Evolutionary conservation across 2,113 vertebrate genomes (phyloP).

Genomic region (Fulica atra): DNA sequence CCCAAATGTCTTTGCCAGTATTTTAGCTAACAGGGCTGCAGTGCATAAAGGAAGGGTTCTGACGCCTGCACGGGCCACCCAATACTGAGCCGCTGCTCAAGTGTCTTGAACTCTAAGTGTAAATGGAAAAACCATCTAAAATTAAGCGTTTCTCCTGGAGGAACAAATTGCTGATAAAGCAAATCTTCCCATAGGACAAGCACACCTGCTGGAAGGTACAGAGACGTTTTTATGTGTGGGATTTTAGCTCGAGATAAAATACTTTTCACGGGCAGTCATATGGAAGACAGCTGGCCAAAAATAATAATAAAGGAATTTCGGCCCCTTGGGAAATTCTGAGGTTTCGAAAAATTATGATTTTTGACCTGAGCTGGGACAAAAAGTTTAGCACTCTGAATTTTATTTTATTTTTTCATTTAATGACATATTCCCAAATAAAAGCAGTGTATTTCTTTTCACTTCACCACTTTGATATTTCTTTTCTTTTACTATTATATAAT

Average conservation of each 20-base stretch:
- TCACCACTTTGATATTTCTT: slow-evolving; percentile 4
- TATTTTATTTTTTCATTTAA: not conserved
- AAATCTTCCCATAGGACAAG: slow-evolving; percentile 48
- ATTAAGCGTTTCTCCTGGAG: slow-evolving; percentile 61
- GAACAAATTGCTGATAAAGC: slow-evolving; percentile 65
- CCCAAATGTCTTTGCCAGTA: slow-evolving; percentile 58
- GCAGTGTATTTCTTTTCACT: not conserved
- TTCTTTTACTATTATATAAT: slow-evolving; percentile 17
- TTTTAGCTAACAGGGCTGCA: slow-evolving; percentile 46
- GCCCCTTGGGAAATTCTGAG: slow-evolving; percentile 46
- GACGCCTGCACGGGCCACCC: slow-evolving; percentile 59
- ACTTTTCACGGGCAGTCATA: slow-evolving; percentile 58
- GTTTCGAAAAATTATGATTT: slow-evolving; percentile 45
- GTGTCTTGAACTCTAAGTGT: slow-evolving; percentile 67
- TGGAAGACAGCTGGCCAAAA: slow-evolving; percentile 70
- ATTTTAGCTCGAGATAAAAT: slow-evolving; percentile 68
- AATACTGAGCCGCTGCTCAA: slow-evolving; percentile 42
- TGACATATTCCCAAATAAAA: slow-evolving; percentile 8
- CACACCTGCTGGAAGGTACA: slow-evolving; percentile 69
- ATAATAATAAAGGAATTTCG: slow-evolving; percentile 64
- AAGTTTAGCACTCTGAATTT: not conserved
- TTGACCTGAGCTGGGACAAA: slow-evolving; percentile 1
- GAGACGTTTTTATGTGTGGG: slow-evolving; percentile 56
- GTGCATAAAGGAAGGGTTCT: slow-evolving; percentile 27
- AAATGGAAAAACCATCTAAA: slow-evolving; percentile 70